phyloP scores from a whole-genome alignment of 2,797 vertebrate species.

The Echiichthys vipera region DNA sequence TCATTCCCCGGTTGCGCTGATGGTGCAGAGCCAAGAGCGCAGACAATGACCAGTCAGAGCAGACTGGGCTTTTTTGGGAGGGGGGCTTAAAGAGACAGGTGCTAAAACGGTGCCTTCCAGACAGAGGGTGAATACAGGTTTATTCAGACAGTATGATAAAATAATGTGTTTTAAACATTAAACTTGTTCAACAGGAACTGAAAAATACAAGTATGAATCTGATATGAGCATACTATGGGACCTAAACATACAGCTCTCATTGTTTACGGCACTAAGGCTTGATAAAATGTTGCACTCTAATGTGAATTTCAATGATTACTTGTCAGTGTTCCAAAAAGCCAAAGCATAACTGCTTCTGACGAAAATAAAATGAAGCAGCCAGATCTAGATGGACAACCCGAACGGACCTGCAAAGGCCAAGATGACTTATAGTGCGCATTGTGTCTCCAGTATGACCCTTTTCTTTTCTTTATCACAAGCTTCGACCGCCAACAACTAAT shows the following conservation, averaged over 20 bases:
- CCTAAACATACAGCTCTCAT: slow-evolving; percentile 13
- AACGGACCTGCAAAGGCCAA: slow-evolving; percentile 32
- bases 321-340: slow-evolving; percentile 40
- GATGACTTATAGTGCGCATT: slow-evolving; percentile 40
- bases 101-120: too few relatives aligned
- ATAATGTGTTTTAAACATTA: too few relatives aligned
- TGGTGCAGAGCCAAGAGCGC: too few relatives aligned
- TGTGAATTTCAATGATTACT: slow-evolving; percentile 34
- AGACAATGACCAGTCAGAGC: too few relatives aligned
- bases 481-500: slow-evolving; percentile 12
- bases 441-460: slow-evolving; percentile 26
- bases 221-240: too few relatives aligned
- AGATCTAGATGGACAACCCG: slow-evolving; percentile 33
- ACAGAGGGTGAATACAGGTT: too few relatives aligned
- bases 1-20: too few relatives aligned
- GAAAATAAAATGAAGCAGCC: slow-evolving; percentile 36
- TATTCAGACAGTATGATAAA: too few relatives aligned
- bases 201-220: too few relatives aligned
- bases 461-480: slow-evolving; percentile 22
- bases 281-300: slow-evolving; percentile 24
- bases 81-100: too few relatives aligned
- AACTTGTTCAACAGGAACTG: too few relatives aligned
- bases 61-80: too few relatives aligned
- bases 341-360: slow-evolving; percentile 46
- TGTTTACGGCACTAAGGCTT: slow-evolving; percentile 5